A percentile compares a stretch with the other conserved stretches of the same genome.
These are phyloP conservation scores for Pandemis heparana DNA, from an alignment of 2,888 invertebrate genomes.

Conservation along the genomic window DNA sequence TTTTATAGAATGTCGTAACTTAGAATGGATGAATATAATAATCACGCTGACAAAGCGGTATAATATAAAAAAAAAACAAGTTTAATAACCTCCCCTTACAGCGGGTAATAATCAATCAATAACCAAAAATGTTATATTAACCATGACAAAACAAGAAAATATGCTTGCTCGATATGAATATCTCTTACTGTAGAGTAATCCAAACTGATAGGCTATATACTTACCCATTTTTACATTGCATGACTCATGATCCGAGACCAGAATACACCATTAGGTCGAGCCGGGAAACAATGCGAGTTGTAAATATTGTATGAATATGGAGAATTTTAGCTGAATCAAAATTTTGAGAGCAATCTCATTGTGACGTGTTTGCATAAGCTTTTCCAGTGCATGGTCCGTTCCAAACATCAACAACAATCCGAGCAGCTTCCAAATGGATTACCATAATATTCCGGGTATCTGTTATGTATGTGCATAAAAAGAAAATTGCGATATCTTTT, in stretches of 20 bases:
- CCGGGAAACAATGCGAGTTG: constrained; percentile 27
- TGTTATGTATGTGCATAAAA: constrained; percentile 8
- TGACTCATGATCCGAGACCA: constrained; percentile 1
- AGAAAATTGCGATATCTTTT: constrained; percentile 25
- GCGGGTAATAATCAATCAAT: too few relatives aligned
- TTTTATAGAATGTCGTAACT: too few relatives aligned
- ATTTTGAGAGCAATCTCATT: constrained; percentile 62
- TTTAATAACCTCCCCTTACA: too few relatives aligned
- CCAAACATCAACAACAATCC: constrained; percentile 36
- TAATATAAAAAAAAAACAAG: too few relatives aligned
- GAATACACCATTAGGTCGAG: constrained; percentile 10
- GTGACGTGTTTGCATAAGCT: constrained; percentile 47
- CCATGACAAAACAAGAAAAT: too few relatives aligned
- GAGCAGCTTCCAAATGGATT: constrained; percentile 32
- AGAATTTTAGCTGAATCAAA: constrained; percentile 70
- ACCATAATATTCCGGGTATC: constrained; percentile 23
- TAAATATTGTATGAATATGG: constrained; percentile 55
- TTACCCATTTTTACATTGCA: not conserved
- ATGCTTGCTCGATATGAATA: too few relatives aligned
- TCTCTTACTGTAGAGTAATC: not conserved
- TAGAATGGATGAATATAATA: too few relatives aligned
- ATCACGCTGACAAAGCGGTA: too few relatives aligned
- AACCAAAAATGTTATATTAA: too few relatives aligned
- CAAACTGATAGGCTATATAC: not conserved
- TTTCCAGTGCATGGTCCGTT: constrained; percentile 19